Conservation (phyloP, 2,888 invertebrate genomes). For the Caenorhabditis sp. region DNA sequence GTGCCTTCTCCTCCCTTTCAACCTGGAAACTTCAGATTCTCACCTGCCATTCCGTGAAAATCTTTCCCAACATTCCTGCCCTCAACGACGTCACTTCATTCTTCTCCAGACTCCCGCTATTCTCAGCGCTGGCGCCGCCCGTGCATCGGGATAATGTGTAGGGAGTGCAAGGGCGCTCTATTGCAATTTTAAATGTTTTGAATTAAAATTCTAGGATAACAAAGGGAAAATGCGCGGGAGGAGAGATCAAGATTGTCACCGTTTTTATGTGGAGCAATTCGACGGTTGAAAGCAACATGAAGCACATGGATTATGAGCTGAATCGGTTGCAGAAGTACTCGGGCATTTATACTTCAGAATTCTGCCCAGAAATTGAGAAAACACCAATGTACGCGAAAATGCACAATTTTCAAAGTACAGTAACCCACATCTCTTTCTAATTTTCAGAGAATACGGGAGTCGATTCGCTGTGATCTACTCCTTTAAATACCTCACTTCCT, state of each 20-base stretch:
- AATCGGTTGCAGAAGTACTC: constrained; percentile 58
- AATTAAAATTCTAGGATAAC: no score
- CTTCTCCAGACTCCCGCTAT: constrained; percentile 28
- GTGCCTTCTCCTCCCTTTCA: no score
- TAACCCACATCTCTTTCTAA: no score
- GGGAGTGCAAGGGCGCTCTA: neutral
- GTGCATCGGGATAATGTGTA: constrained; percentile 37
- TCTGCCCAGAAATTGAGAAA: constrained; percentile 37
- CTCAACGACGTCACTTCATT: constrained; percentile 34
- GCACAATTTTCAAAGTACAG: neutral
- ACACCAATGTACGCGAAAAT: constrained; percentile 20
- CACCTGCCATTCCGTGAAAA: constrained; percentile 41
- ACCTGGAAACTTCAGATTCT: constrained; percentile 18
- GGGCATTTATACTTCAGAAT: constrained; percentile 41
- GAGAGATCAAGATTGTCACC: constrained; percentile 45
- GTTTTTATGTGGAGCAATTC: constrained; percentile 29
- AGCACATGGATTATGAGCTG: constrained; percentile 46
- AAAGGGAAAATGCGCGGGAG: constrained; percentile 52
- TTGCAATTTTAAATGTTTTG: no score
- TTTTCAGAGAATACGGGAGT: constrained; percentile 13
- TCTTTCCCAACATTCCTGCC: constrained; percentile 29
- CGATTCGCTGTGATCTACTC: constrained; percentile 43
- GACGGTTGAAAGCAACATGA: constrained; percentile 25
- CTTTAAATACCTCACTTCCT: constrained; percentile 46
- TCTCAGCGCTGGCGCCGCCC: constrained; percentile 28